Conservation (phyloP, 2,888 invertebrate species). For the Antheraea yamamai region DNA sequence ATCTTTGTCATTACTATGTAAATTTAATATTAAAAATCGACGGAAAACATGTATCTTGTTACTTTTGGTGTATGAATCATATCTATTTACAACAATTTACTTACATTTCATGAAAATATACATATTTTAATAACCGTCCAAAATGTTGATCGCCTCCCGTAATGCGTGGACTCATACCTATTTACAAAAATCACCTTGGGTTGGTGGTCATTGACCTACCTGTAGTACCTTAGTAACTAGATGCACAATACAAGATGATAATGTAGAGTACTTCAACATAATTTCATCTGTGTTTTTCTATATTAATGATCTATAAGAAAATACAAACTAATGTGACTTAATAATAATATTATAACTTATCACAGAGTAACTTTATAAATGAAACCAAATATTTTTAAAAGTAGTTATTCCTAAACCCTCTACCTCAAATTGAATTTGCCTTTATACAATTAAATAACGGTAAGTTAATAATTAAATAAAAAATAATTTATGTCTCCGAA, state of each 20-base stretch:
- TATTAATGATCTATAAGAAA: neutral
- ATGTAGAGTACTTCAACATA: neutral
- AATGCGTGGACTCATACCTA: too few species aligned
- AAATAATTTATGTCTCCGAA: neutral
- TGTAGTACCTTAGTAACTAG: neutral
- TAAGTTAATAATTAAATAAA: neutral
- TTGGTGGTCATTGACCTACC: too few species aligned
- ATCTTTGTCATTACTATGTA: too few species aligned
- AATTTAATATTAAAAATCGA: too few species aligned
- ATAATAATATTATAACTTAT: neutral
- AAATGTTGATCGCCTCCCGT: too few species aligned
- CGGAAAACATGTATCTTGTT: too few species aligned
- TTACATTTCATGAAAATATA: too few species aligned
- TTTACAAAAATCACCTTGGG: too few species aligned
- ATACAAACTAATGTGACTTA: neutral
- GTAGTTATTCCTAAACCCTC: constrained; percentile 13
- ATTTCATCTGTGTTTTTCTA: too few species aligned
- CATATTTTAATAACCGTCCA: too few species aligned
- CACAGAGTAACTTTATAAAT: neutral
- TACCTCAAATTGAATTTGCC: constrained; percentile 23
- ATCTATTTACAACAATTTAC: too few species aligned
- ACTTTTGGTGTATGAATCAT: too few species aligned
- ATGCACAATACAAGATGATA: neutral
- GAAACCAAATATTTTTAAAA: neutral
- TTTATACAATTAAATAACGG: neutral